Conservation (phyloP, 2,113 vertebrate genomes). For the Tyrannus savana region DNA sequence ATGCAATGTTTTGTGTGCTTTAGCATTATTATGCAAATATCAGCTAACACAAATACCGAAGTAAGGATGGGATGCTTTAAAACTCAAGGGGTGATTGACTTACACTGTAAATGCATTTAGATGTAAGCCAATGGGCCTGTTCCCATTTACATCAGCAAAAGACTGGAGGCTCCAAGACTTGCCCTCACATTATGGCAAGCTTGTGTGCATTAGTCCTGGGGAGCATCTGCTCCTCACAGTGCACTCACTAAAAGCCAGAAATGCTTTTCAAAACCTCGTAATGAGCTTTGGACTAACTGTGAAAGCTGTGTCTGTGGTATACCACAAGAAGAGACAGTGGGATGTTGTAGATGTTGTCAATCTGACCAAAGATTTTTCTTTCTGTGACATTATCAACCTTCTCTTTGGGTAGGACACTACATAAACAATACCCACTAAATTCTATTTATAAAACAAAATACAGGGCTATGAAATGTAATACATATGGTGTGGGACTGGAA, state of each 20-base stretch:
- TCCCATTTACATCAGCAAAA: neutral
- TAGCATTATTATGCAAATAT: conserved; percentile 48
- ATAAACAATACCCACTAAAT: neutral
- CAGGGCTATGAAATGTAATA: neutral
- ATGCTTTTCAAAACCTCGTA: neutral
- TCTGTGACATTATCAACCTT: neutral
- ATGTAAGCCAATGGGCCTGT: neutral
- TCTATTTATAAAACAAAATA: neutral
- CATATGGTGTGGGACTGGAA: neutral
- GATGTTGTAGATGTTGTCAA: conserved; percentile 4
- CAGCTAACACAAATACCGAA: neutral
- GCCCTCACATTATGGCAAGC: neutral
- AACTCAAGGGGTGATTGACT: neutral
- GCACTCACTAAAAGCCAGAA: neutral
- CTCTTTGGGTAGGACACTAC: neutral
- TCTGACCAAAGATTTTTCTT: conserved; percentile 31
- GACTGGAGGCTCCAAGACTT: neutral
- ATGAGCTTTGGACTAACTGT: neutral
- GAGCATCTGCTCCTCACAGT: conserved; percentile 13
- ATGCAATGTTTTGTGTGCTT: conserved; percentile 15
- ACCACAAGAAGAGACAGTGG: conserved; percentile 54
- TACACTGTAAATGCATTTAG: neutral
- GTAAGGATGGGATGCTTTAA: neutral
- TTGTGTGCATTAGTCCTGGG: neutral
- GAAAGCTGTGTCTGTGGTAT: neutral